Conservation (phyloP, 92 coral and sea anemone species). For the Zoanthus gigantus region DNA sequence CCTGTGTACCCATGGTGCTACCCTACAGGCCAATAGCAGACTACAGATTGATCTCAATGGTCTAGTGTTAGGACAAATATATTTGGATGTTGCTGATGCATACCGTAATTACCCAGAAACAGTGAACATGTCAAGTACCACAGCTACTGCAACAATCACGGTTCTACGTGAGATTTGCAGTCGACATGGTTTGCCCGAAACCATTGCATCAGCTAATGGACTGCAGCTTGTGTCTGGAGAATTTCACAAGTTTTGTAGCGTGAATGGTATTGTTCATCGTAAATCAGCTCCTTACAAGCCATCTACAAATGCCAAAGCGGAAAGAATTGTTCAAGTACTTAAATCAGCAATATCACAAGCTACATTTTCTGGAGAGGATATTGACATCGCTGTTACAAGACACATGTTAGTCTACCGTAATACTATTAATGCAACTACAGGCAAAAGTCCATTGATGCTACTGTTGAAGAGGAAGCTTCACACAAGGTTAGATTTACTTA, state of each 20-base stretch:
- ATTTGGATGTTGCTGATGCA: constrained; percentile 64
- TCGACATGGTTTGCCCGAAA: constrained; percentile 68
- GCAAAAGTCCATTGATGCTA: constrained; percentile 58
- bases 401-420: constrained; percentile 53
- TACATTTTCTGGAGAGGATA: constrained; percentile 39
- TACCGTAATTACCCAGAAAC: constrained; percentile 64
- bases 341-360: constrained; percentile 58
- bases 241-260: constrained; percentile 43
- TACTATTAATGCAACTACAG: constrained; percentile 69
- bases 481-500: constrained; percentile 56
- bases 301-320: neutral
- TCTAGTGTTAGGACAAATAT: constrained; percentile 55
- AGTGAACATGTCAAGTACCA: constrained; percentile 65
- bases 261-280: constrained; percentile 18
- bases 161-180: constrained; percentile 53
- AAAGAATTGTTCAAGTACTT: constrained; percentile 56
- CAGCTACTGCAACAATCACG: constrained; percentile 53
- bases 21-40: constrained; percentile 65
- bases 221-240: constrained; percentile 30
- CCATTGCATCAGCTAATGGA: constrained; percentile 66
- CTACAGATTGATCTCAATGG: constrained; percentile 70
- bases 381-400: constrained; percentile 44
- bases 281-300: constrained; percentile 19
- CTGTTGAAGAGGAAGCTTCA: constrained; percentile 67
- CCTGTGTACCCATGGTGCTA: constrained; percentile 64